Base-by-base conservation (phyloP, 2,113 vertebrate species). In the Sinocyclocheilus maitianheensis region DNA sequence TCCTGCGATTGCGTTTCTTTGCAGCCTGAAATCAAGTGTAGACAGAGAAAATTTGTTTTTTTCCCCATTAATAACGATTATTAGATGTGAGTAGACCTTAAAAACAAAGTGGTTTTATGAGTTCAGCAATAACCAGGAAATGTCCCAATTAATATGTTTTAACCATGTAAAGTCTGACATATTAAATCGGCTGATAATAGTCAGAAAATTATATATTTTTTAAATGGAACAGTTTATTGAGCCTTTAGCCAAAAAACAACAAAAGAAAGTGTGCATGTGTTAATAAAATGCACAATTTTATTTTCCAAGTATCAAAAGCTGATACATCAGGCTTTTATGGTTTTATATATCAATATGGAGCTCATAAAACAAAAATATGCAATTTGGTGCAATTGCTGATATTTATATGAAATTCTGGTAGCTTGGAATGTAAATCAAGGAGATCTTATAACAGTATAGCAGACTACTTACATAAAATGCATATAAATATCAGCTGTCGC, bases 1-100 rank as follows among this genome's bases (percentile, higher is more conserved):
- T 93, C 3, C 93, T 93, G 16, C 92, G 90, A 62, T 91, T 93
- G 13, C 88, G 89, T 37, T 89, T 90, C 80, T 80, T 87, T 5
- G 81, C 75, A n/a, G 81, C 81, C 3, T 72, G 48, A 53, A 34
- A 37, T 3, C 34, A 26, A 48, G 51, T 22, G 4, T 3, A 58
- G 77, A 69, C 13, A 58, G n/a, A 16, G 30, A 81, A 63, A 67
- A 24, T 13, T 0, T n/a, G 2, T 81, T 43, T 24, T 60, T 30
- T 46, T 30, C 2, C 2, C 0, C 3, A 34, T 53, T 34, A 60
- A 22, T 26, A 3, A 8, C 8, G 2, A 53, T n/a, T 58, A 16
- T 40, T 18, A 74, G 20, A 37, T 74, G 20, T 2, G 20, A 40
- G 37, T 4, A 43, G 30, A 74, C 51, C 51, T 53, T 53, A 14